Evolutionary conservation across 35 echinoderm and acorn worm species (phyloP), one percentile per base, ranked within the genome.

Genomic region (Lytechinus pictus): DNA sequence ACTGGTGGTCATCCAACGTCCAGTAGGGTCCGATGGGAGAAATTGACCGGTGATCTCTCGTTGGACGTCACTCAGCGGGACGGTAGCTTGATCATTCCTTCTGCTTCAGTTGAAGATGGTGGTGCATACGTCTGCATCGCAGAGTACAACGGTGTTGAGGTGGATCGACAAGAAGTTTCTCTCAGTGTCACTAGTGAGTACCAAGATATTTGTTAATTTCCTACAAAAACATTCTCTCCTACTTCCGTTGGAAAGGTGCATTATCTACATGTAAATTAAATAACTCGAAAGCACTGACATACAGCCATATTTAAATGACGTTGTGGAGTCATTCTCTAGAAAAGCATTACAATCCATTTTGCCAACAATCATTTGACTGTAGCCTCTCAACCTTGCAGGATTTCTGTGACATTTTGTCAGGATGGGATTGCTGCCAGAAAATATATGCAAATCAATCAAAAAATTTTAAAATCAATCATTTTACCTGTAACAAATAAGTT

Each of bases 101-200:
- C 93, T 52, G 95, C 95, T 3, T 21, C 94, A 10, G 55, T 95
- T 21, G 56, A 95, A 53, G 96, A 97, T 92, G 95, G 87, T 0
- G 98, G 98, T 9, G 53, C 27, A 2, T 99, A 99, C 89, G 55
- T 79, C 54, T 99, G 98, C 55, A 96, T 94, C 24, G 97, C 95
- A 4, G 94, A 96, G 90, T 96, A 95, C 27, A 86, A 60, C n/a
- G 55, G 28, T 53, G 95, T 44, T 3, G 54, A 57, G 24, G 58
- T 89, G 12, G 87, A 94, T 9, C 28, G 21, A 27, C 72, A 94
- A 92, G 89, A 95, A 10, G 96, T 99, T 28, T 56, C 52, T 28
- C 95, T 99, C 6, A 52, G 96, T 92, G 98, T 99, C n/a, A 94
- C 72, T 55, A 96, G 98, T 99, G 61, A 99, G 97, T 96, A 54